Evolutionary conservation across 2,888 invertebrate species (phyloP).

Genomic region (Chloroclysta siterata): DNA sequence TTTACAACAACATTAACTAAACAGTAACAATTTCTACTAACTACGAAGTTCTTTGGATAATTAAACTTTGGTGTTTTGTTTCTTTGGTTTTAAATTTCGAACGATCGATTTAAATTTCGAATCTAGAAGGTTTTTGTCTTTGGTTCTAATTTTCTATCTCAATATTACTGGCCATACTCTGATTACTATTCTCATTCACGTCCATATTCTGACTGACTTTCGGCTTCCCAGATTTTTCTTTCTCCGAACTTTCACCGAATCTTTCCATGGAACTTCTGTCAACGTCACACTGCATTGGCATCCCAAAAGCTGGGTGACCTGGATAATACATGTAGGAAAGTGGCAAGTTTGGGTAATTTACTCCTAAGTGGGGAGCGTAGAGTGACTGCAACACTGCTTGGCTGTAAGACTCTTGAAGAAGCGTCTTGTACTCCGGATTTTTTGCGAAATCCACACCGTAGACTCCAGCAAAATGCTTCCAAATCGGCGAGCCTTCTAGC

Average conservation of each 20-base stretch:
- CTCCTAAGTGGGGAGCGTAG: constrained; percentile 78
- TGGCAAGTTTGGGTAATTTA: constrained; percentile 75
- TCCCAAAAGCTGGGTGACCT: constrained; percentile 71
- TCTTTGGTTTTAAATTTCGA: constrained; percentile 31
- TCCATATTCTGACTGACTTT: constrained; percentile 57
- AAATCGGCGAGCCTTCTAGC: constrained; percentile 74
- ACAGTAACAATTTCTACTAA: constrained; percentile 67
- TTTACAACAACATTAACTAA: constrained; percentile 69
- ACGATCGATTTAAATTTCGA: constrained; percentile 2
- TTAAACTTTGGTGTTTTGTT: constrained; percentile 42
- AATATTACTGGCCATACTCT: constrained; percentile 82
- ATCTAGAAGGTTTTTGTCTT: constrained; percentile 5
- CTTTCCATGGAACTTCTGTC: constrained; percentile 54
- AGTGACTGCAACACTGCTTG: constrained; percentile 79
- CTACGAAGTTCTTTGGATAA: constrained; percentile 62
- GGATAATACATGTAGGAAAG: constrained; percentile 81
- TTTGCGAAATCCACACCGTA: constrained; percentile 80
- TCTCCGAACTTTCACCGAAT: constrained; percentile 58
- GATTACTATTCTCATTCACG: constrained; percentile 76
- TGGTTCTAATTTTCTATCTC: constrained; percentile 75
- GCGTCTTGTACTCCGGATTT: constrained; percentile 77
- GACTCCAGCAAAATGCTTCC: constrained; percentile 80
- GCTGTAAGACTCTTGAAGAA: constrained; percentile 80
- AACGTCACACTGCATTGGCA: constrained; percentile 68
- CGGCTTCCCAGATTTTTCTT: constrained; percentile 61